phyloP scores from a whole-genome alignment of 2,113 vertebrate genomes.

The Nerophis ophidion region DNA sequence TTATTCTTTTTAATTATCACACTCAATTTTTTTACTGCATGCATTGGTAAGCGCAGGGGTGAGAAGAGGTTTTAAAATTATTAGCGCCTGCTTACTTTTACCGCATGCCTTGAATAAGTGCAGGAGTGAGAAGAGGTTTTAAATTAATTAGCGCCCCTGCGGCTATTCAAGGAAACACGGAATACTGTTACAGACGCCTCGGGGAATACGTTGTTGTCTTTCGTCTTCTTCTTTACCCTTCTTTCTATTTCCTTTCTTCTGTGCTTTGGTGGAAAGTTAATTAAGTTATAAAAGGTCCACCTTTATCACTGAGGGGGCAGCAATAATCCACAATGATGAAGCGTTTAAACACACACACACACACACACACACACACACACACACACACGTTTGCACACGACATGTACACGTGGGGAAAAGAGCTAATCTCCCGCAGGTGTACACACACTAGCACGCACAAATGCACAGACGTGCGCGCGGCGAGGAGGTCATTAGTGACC shows the following conservation, averaged over 20 bases:
- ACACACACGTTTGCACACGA: conserved; percentile 20
- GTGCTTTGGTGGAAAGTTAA: conserved; percentile 45
- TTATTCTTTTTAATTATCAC: no score
- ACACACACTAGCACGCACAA: conserved; percentile 31
- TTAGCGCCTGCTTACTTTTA: no score
- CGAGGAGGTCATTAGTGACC: conserved; percentile 60
- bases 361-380: conserved; percentile 14
- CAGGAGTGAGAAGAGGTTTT: no score
- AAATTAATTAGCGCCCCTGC: no score
- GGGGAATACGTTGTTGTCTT: neutral
- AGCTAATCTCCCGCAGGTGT: conserved; percentile 52
- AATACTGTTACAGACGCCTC: neutral
- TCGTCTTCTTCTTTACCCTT: conserved; percentile 1
- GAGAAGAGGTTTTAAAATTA: no score
- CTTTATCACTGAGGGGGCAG: conserved; percentile 17
- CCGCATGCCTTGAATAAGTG: no score
- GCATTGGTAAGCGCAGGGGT: no score
- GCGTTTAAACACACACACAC: conserved; percentile 26
- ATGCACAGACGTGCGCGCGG: conserved; percentile 11
- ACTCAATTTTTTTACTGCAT: no score
- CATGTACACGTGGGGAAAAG: conserved; percentile 8
- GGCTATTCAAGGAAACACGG: no score
- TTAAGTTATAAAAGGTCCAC: conserved; percentile 43
- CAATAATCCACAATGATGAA: conserved; percentile 50
- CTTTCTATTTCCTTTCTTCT: conserved; percentile 31